Conservation (phyloP, 2,888 invertebrate genomes). For the Sussaba pulchella region DNA sequence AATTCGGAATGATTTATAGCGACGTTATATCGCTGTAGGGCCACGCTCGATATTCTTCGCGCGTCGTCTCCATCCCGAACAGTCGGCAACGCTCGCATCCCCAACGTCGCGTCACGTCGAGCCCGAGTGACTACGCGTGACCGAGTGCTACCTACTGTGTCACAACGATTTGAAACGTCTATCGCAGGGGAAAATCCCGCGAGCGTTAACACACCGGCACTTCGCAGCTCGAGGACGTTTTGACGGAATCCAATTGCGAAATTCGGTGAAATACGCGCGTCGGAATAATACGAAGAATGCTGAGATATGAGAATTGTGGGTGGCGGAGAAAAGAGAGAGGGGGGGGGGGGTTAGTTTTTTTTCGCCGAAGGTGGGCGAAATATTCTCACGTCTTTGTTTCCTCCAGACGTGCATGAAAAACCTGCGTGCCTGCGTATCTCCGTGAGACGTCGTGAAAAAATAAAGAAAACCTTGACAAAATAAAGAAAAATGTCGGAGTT, state of each 20-base stretch:
- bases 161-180: conserved; percentile 13
- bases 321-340: too few relatives aligned
- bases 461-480: background rate
- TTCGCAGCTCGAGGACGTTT: conserved; percentile 1
- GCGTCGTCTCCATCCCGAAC: conserved; percentile 29
- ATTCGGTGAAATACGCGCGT: conserved; percentile 20
- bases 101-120: background rate
- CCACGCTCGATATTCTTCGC: conserved; percentile 57
- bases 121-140: background rate
- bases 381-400: too few relatives aligned
- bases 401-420: background rate
- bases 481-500: conserved; percentile 13
- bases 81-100: background rate
- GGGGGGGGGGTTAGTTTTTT: too few relatives aligned
- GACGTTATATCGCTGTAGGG: conserved; percentile 40
- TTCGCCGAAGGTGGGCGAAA: too few relatives aligned
- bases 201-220: conserved; percentile 13
- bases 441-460: conserved; percentile 1
- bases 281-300: background rate
- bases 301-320: background rate
- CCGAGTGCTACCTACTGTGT: background rate
- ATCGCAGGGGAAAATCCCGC: conserved; percentile 3
- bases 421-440: background rate
- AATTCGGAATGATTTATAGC: conserved; percentile 52
- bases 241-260: conserved; percentile 39